Evolutionary conservation across 1,140 invertebrate genomes (phyloP).

Genomic region (Macrostomum lignano): DNA sequence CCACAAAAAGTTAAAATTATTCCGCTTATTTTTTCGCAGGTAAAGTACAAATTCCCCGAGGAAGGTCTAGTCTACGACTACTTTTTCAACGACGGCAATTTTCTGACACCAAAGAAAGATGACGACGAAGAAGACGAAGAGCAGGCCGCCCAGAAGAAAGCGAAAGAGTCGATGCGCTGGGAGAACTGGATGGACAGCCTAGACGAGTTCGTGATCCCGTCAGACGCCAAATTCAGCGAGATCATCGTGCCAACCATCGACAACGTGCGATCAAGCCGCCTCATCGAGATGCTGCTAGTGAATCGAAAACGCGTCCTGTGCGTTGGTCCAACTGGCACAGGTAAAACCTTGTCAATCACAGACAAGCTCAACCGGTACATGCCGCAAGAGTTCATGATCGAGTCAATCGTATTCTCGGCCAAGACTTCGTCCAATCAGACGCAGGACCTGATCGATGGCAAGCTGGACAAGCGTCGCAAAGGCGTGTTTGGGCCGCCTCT

Average conservation of each 20-base stretch:
- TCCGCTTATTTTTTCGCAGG: no score
- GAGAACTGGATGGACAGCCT: constrained; percentile 39
- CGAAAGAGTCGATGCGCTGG: no score
- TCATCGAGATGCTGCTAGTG: constrained; percentile 18
- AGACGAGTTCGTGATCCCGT: constrained; percentile 22
- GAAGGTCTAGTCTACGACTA: constrained; percentile 42
- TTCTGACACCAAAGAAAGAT: constrained; percentile 7
- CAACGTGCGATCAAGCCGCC: constrained; percentile 42
- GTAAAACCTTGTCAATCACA: constrained; percentile 25
- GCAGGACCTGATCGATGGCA: constrained; percentile 28
- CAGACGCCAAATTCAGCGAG: constrained; percentile 39
- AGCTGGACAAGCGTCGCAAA: constrained; percentile 28
- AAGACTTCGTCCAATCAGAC: constrained; percentile 29
- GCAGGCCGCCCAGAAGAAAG: constrained; percentile 12
- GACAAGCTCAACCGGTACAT: constrained; percentile 24
- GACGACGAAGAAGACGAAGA: constrained; percentile 16
- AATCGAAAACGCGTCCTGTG: constrained; percentile 24
- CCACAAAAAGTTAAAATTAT: no score
- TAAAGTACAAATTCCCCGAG: constrained; percentile 32
- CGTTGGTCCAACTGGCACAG: constrained; percentile 27
- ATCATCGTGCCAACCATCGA: constrained; percentile 65
- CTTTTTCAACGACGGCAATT: constrained; percentile 30
- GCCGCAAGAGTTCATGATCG: constrained; percentile 25
- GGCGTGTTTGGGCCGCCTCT: constrained; percentile 29
- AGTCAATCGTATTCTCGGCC: constrained; percentile 28